Base-by-base conservation (phyloP, 2,888 invertebrate genomes). In the Mantis religiosa region DNA sequence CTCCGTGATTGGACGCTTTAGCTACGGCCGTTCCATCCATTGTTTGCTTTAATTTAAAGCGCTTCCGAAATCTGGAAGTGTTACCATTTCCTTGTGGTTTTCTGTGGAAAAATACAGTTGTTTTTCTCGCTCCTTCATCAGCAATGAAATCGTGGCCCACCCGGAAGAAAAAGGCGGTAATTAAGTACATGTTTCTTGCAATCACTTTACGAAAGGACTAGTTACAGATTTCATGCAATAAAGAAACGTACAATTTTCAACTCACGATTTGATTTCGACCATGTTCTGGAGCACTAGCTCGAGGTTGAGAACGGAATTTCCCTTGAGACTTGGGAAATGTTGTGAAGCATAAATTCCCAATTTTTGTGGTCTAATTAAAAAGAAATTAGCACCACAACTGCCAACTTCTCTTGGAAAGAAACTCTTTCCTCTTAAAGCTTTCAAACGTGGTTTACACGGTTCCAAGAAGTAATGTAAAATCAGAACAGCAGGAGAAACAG, bases 221-320 rank as follows among this genome's bases (percentile, higher is more conserved):
- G 47, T 85, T 85, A 85, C 27, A 85, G 85, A 85, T 85, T 85
- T 85, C 85, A 85, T 85, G 85, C 85, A 85, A 47, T 25, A 20
- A 27, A 54, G 27, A 85, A 85, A 71, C 28, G 14, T 85, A 47
- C 54, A 85, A 85, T 71, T 71, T 85, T 47, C 71, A 71, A 20
- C 85, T 85, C 85, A 85, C 85, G 85, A 30, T 7, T 84, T 7
- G 41, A 41, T 41, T 84, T 47, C 54, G 54, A 20, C 54, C 25
- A 6, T 20, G 8, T 71, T 71, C 25, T 71, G 25, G 54, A 71
- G 54, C 54, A 71, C 3, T 20, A 15, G 54, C 25, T 71, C 25
- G 20, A 71, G 54, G 6, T 71, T 20, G 20, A 3, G 54, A 54
- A 54, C 4, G 54, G 15, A 54, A 14, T 15, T 71, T 71, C 15